These are phyloP conservation scores for Sakesphorus luctuosus DNA, from an alignment of 2,113 vertebrate genomes.

Conservation along the genomic window DNA sequence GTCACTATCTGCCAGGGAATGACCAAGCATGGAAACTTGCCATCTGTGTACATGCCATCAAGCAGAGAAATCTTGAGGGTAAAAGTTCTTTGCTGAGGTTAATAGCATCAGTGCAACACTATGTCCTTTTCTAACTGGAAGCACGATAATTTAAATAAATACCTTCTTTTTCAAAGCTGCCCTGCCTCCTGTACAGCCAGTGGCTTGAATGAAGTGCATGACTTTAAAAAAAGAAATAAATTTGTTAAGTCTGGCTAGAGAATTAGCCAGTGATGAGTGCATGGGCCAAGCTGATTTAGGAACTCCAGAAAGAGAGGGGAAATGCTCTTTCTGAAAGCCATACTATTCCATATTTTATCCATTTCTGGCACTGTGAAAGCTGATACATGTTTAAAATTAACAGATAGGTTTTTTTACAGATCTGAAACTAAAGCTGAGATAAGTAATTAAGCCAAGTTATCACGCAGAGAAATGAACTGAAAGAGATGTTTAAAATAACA, in stretches of 20 bases:
- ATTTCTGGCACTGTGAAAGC: constrained; percentile 8
- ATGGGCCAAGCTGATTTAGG: background rate
- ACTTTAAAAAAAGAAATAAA: background rate
- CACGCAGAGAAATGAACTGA: constrained; percentile 11
- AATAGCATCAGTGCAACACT: background rate
- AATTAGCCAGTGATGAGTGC: background rate
- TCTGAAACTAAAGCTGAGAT: constrained; percentile 32
- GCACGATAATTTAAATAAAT: background rate
- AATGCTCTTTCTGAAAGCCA: background rate
- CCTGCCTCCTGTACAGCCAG: background rate
- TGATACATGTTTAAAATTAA: constrained; percentile 16
- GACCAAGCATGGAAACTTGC: constrained; percentile 3
- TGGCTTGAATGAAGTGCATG: background rate
- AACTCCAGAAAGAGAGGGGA: background rate
- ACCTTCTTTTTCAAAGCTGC: background rate
- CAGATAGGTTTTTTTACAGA: background rate
- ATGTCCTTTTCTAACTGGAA: background rate
- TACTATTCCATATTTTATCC: background rate
- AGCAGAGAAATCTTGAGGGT: background rate
- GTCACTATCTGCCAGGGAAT: background rate
- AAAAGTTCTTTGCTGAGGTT: background rate
- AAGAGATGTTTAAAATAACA: constrained; percentile 30
- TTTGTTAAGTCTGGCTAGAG: background rate
- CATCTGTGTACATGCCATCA: background rate
- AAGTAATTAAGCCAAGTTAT: constrained; percentile 47